Evolutionary conservation across 2,888 invertebrate genomes (phyloP), one percentile per base, ranked within the genome.

Genomic region (Glaucopsyche alexis): DNA sequence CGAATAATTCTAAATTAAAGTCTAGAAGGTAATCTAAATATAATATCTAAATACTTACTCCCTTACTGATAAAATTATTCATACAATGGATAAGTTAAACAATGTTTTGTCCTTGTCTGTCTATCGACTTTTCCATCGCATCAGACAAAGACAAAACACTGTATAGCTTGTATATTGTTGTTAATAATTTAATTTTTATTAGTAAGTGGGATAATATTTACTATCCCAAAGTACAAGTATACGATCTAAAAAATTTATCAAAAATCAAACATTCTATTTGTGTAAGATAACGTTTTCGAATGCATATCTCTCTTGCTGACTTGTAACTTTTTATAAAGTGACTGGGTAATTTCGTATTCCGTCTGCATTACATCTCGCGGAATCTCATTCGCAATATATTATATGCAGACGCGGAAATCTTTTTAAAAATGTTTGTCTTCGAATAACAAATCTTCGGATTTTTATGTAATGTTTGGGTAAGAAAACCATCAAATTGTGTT

Each of bases 401-500:
- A 60, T 60, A 14, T 29, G 60, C 60, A 29, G 60, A 60, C 60
- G 29, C 29, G 13, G 55, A 60, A 29, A 60, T 38, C 13, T 60
- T 60, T 60, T 60, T 14, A 14, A 60, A 38, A 60, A 60, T 38
- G 60, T 60, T 60, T 29, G 14, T 60, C 13, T 60, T 29, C 29
- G 29, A 60, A 42, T 72, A 50, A 69, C 52, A 47, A 29, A 49
- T 71, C 67, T 50, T 16, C 29, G 29, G 55, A 55, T 55, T 55
- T 9, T 13, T 7, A 1, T 7, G n/a, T 8, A 16, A 16, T 52
- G 52, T 52, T 52, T 14, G 14, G 14, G 50, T n/a, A 50, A 9
- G 16, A 29, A 29, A 29, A 29, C 29, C 29, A 29, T 29, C 2
- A 29, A 29, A 29, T 29, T 29, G 29, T 29, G 29, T 29, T 29